Conservation (phyloP, 2,113 vertebrate genomes). For the Cariama cristata region DNA sequence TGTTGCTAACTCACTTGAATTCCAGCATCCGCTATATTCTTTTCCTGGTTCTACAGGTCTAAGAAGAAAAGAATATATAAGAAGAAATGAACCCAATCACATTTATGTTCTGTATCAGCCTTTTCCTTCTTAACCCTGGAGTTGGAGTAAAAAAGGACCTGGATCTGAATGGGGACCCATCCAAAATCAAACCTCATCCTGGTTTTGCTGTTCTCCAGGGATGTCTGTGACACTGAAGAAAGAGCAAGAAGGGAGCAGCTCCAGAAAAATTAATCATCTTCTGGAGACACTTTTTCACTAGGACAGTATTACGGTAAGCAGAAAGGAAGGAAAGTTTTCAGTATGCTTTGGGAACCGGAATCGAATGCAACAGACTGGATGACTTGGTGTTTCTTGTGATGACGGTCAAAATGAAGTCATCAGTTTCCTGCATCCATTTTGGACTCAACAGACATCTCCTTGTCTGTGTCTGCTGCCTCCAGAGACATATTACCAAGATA, state of each 20-base stretch:
- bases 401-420: constrained; percentile 42
- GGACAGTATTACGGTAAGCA: background rate
- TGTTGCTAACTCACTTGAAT: background rate
- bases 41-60: background rate
- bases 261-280: background rate
- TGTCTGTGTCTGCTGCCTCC: constrained; percentile 14
- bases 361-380: background rate
- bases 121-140: background rate
- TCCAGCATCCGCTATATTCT: background rate
- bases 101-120: background rate
- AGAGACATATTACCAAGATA: constrained; percentile 15
- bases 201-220: background rate
- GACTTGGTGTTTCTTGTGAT: constrained; percentile 20
- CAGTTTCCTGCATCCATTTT: constrained; percentile 11
- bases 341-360: background rate
- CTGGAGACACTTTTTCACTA: background rate
- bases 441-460: background rate
- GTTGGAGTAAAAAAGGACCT: background rate
- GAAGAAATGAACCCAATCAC: background rate
- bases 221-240: background rate
- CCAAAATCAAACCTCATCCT: background rate
- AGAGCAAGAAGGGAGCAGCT: background rate
- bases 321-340: background rate
- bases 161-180: background rate
- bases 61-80: background rate